Base-by-base conservation (phyloP, 2,113 vertebrate species). In the Willisornis vidua region DNA sequence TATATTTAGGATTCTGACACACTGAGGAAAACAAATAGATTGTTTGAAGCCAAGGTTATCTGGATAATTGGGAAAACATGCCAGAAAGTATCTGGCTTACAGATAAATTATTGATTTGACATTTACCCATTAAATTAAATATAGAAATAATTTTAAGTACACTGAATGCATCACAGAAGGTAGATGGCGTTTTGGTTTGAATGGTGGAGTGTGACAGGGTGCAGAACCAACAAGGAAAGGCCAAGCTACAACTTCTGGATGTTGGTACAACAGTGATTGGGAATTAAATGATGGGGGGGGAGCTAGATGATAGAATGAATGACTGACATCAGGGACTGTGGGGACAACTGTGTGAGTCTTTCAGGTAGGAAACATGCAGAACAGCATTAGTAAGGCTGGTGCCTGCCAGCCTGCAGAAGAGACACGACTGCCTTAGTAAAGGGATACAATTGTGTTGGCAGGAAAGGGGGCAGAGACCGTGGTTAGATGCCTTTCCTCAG, bases 11-110 rank as follows among this genome's bases (percentile, higher is more conserved):
- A 80, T 59, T 89, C 76, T 90, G 63, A 71, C 35, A 67, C 28
- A 26, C 26, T 29, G 57, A 75, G n/a, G 59, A 93, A 83, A 92
- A 80, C 26, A 74, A 43, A 72, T 43, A 81, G 39, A 66, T 46
- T 74, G 46, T 71, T 37, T 70, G 46, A 95, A 94, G 55, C 31
- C 35, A 87, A 76, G 24, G 59, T 83, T 94, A 82, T 55, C n/a
- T 59, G 43, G 43, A 41, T 77, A 67, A 77, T 25, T 67, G 63
- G 51, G 51, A 90, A 80, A 74, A 48, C 51, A 41, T 31, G 51
- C 33, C 55, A 93, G 54, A 87, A 94, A 80, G 23, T 39, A 67
- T 65, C 61, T 25, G 22, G 23, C 3, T 19, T 67, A 67, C 35
- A 83, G 58, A 59, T 22, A 85, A 70, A 41, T 4, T 31, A 80